These are phyloP conservation scores for Synanthedon vespiformis DNA, from an alignment of 2,888 invertebrate species.

Conservation along the genomic window DNA sequence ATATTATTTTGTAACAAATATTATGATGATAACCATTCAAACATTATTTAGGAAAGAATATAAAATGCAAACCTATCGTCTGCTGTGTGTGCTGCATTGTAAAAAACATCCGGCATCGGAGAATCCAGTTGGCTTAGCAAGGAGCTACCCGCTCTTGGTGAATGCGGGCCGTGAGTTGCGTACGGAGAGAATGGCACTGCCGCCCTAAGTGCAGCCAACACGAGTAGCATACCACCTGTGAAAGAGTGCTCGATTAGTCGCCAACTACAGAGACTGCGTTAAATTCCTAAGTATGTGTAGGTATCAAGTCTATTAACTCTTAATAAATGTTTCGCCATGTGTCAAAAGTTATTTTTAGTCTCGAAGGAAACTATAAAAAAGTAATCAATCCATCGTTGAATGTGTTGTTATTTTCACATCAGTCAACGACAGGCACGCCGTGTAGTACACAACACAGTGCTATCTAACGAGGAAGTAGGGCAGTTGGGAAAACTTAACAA, in stretches of 20 bases:
- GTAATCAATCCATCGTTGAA: too few relatives aligned
- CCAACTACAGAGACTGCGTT: neutral
- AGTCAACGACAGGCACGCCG: too few relatives aligned
- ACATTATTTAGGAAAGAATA: too few relatives aligned
- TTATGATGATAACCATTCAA: too few relatives aligned
- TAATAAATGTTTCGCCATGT: too few relatives aligned
- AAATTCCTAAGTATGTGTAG: too few relatives aligned
- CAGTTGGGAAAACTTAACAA: neutral
- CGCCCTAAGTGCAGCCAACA: slow-evolving; percentile 50
- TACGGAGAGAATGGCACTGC: slow-evolving; percentile 61
- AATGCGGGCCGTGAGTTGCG: slow-evolving; percentile 56
- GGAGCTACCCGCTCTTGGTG: slow-evolving; percentile 57
- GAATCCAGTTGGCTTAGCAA: slow-evolving; percentile 59
- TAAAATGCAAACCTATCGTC: slow-evolving; percentile 37
- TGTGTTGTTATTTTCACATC: too few relatives aligned
- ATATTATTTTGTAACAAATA: too few relatives aligned
- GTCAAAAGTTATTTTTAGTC: too few relatives aligned
- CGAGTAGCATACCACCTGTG: slow-evolving; percentile 52
- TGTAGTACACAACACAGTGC: too few relatives aligned
- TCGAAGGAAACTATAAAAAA: too few relatives aligned
- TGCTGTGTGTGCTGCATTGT: slow-evolving; percentile 45
- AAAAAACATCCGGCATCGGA: slow-evolving; percentile 56
- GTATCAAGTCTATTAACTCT: too few relatives aligned
- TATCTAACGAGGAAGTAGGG: neutral
- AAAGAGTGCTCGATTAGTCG: neutral